A percentile compares a stretch with the other conserved stretches of the same genome.
Conservation (phyloP, 2,888 invertebrate species). For the Pseudococcus longispinus region DNA sequence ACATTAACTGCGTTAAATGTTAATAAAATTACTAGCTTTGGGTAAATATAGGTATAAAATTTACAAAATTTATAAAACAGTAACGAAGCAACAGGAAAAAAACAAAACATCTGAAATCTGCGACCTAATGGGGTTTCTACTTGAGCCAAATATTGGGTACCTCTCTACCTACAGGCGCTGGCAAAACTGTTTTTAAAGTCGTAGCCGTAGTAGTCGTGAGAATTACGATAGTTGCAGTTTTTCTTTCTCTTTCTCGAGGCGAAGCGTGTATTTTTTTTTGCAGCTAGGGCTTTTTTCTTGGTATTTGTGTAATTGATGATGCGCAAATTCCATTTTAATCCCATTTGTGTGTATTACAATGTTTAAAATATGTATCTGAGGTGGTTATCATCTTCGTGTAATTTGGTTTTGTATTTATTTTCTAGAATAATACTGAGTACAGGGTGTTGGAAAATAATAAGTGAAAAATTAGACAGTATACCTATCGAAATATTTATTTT, state of each 20-base stretch:
- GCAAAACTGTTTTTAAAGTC: neutral
- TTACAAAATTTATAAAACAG: constrained; percentile 13
- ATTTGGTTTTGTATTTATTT: no score
- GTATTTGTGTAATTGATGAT: neutral
- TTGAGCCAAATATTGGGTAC: neutral
- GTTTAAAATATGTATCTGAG: no score
- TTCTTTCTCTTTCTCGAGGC: neutral
- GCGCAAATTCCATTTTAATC: neutral
- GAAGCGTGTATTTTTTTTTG: neutral
- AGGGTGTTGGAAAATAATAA: no score
- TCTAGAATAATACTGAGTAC: no score
- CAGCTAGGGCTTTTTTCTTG: neutral
- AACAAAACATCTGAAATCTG: neutral
- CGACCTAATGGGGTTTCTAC: neutral
- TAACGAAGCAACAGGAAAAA: neutral
- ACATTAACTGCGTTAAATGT: constrained; percentile 26
- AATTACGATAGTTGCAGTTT: neutral
- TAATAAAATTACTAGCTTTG: constrained; percentile 19
- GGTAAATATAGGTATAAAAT: neutral
- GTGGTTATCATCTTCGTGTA: no score
- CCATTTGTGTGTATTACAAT: no score
- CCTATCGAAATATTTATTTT: no score
- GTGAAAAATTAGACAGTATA: no score
- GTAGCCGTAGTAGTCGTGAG: neutral
- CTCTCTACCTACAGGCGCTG: neutral